Base-by-base conservation (phyloP, 2,888 invertebrate genomes). In the Himalopsyche tibetana region DNA sequence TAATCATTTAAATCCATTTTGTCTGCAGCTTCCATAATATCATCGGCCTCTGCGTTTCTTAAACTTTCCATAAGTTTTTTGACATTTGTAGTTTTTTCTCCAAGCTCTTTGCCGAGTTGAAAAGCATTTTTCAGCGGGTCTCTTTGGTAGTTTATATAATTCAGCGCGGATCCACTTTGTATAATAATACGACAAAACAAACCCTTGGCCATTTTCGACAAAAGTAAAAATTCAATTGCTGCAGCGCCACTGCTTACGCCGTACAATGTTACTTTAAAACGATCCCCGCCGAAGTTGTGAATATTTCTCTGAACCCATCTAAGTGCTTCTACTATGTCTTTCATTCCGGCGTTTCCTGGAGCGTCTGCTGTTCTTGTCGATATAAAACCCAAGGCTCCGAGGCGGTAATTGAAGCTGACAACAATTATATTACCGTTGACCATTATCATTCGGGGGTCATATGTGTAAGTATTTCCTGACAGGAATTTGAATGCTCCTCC, bases 321-420 rank as follows among this genome's bases (percentile, higher is more conserved):
- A 87, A 93, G 90, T 85, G 93, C 89, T n/a, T 92, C 91, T 82
- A 93, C 89, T 88, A 90, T 90, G 89, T 93, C 93, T 2, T 93
- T 91, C 17, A 93, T 90, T 2, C 92, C 93, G 85, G 91, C 91
- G 90, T 93, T 93, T n/a, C 93, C 93, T 38, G 93, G 93, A 8
- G 93, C 89, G 85, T 90, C 89, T 0, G 90, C 83, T 1, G 92
- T 90, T 89, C 92, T 91, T 84, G 93, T 89, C 0, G 92, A 92
- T 19, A 93, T 90, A 89, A 93, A 93, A 17, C 93, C 94, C 86
- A 93, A 91, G 5, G 91, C 90, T 17, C 93, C 93, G 15, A 88
- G 69, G 85, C 93, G 89, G 86, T 93, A 93, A 88, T 93, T 93
- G 0, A 93, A 83, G 0, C 93, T 92, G 0, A 93, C 93, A 42